Conservation (phyloP, 2,113 vertebrate species). For the Odontophorus gujanensis region DNA sequence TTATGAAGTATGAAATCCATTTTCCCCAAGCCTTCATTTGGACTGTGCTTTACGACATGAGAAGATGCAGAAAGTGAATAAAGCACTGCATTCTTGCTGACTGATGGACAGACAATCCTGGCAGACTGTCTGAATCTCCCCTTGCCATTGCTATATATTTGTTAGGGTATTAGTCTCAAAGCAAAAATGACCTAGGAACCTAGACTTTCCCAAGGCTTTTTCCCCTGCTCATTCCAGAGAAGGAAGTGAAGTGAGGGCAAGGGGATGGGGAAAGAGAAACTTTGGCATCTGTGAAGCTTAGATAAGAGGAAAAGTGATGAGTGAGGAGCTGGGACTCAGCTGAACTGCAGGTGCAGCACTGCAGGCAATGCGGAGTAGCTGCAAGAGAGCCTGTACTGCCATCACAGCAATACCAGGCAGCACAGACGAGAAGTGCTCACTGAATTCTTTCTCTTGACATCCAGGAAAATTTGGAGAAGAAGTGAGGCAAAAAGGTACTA, state of each 20-base stretch:
- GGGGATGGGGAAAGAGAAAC: background rate
- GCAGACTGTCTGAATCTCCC: background rate
- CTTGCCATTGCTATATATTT: background rate
- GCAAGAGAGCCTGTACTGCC: background rate
- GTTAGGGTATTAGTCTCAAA: background rate
- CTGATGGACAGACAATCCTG: constrained; percentile 34
- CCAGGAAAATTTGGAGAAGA: background rate
- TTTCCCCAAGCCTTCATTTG: background rate
- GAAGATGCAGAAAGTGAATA: constrained; percentile 41
- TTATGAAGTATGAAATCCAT: constrained; percentile 59
- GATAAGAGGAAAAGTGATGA: background rate
- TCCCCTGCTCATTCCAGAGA: background rate
- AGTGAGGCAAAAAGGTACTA: background rate
- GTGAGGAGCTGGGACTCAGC: background rate
- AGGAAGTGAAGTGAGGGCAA: background rate
- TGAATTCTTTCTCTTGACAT: background rate
- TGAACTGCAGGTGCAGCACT: constrained; percentile 13
- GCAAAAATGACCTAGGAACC: background rate
- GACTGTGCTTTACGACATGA: constrained; percentile 32
- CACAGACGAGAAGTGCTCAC: background rate
- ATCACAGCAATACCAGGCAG: background rate
- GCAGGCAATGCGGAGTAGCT: background rate
- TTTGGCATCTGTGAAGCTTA: background rate
- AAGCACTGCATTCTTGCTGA: constrained; percentile 2
- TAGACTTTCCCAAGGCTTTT: background rate